These are phyloP conservation scores for Pempheris klunzingeri DNA, from an alignment of 2,797 vertebrate species.

Conservation along the genomic window DNA sequence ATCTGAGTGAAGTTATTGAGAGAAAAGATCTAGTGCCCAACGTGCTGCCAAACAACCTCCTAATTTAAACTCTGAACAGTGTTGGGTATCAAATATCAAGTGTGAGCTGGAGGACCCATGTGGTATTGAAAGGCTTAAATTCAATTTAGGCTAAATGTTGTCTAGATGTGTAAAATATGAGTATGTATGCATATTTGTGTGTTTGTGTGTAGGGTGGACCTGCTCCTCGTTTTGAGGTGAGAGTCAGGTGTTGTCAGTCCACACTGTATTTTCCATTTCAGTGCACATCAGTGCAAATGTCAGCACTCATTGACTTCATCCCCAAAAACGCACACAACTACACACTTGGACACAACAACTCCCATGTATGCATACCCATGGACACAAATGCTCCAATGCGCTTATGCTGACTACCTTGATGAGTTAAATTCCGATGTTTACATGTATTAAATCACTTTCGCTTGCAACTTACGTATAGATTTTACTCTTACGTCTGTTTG, in stretches of 20 bases:
- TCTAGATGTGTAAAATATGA: not conserved
- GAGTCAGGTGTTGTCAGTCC: constrained; percentile 70
- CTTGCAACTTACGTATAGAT: not conserved
- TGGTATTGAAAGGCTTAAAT: not conserved
- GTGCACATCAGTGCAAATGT: constrained; percentile 79
- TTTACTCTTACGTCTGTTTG: not conserved
- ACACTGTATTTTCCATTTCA: constrained; percentile 72
- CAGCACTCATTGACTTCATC: constrained; percentile 71
- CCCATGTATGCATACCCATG: constrained; percentile 5
- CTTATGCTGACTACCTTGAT: not conserved
- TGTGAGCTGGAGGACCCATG: not conserved
- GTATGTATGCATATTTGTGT: not conserved
- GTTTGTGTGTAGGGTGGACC: constrained; percentile 27
- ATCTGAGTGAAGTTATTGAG: constrained; percentile 13
- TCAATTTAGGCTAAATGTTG: not conserved
- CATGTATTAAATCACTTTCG: constrained; percentile 1
- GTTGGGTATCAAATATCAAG: not conserved
- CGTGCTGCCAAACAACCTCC: not conserved
- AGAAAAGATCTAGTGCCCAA: not conserved
- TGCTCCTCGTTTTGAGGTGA: constrained; percentile 57
- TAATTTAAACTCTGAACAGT: not conserved
- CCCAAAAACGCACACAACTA: constrained; percentile 32
- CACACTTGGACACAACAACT: constrained; percentile 34
- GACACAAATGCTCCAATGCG: constrained; percentile 1
- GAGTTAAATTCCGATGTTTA: not conserved